These are phyloP conservation scores for Drosophila jambulina DNA, from an alignment of 1,140 invertebrate species.

Conservation along the genomic window DNA sequence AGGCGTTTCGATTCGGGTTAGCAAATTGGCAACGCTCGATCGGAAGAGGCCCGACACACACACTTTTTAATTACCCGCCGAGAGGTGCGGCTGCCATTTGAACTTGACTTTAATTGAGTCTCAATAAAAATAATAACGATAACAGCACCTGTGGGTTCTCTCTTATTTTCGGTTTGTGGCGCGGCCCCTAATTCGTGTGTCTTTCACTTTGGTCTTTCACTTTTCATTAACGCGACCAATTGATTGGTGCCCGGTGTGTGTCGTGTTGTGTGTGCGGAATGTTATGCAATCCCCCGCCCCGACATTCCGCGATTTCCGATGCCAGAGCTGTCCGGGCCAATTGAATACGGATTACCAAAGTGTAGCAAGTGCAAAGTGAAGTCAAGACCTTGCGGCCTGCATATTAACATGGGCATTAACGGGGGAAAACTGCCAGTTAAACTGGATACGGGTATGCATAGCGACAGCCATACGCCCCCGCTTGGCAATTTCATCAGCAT, in stretches of 20 bases:
- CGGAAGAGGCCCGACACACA: conserved; percentile 31
- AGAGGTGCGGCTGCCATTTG: conserved; percentile 71
- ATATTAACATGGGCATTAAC: conserved; percentile 51
- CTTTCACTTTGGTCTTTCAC: conserved; percentile 80
- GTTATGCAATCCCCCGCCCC: conserved; percentile 50
- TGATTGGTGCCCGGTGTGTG: conserved; percentile 30
- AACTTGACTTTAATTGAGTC: conserved; percentile 81
- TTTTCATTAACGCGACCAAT: conserved; percentile 78
- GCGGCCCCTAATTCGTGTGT: conserved; percentile 14
- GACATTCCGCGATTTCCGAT: conserved; percentile 54
- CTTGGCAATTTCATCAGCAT: conserved; percentile 48
- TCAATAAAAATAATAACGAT: conserved; percentile 69
- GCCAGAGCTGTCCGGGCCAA: conserved; percentile 18
- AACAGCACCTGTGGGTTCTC: conserved; percentile 34
- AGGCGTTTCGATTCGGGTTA: conserved; percentile 28
- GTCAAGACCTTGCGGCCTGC: conserved; percentile 37
- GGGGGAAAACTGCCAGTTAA: conserved; percentile 30
- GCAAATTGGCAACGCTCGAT: conserved; percentile 74
- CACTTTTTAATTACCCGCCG: conserved; percentile 66
- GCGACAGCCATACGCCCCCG: conserved; percentile 49
- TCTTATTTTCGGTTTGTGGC: not conserved
- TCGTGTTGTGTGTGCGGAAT: conserved; percentile 2
- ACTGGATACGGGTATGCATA: conserved; percentile 34
- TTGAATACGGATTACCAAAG: conserved; percentile 47
- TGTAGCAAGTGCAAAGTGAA: conserved; percentile 69